Evolutionary conservation across 2,888 invertebrate species (phyloP), one percentile per base, ranked within the genome.

Genomic region (Platycheirus albimanus): DNA sequence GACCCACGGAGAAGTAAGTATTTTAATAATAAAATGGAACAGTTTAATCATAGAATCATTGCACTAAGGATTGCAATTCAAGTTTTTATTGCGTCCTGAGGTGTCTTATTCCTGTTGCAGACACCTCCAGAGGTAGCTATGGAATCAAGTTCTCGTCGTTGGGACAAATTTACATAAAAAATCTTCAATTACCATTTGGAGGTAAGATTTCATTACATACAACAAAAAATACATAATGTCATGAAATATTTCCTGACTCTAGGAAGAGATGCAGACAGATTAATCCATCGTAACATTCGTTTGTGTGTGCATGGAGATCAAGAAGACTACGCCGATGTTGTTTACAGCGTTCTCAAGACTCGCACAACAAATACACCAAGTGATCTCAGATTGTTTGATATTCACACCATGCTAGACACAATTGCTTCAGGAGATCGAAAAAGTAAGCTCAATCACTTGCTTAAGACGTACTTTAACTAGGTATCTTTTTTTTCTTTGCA

Each of bases 311-410:
- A 41, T 17, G 94, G 92, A 84, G 97, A 98, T 90, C 19, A 36
- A 11, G 94, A 92, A 84, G 97, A 98, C 90, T 98, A 97, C 91
- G 96, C 96, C 0, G 95, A 95, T 85, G 94, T 95, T 17, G 95
- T 96, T 0, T 95, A 93, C 88, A 93, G 92, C 87, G 93, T 97
- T 3, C 90, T 98, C 84, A 93, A 93, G 84, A 92, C 92, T 41
- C 92, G 93, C 79, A 89, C 93, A 20, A 87, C 86, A 49, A 88
- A 86, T 85, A 88, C 67, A 83, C 86, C 90, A 7, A 92, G 93
- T 61, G 89, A 88, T 28, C 89, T 96, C 49, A 94, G 93, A 0
- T 91, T 98, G 30, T 92, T 92, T 19, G 93, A 96, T 74, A 92
- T 98, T 0, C 97, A 98, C 88, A 89, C 91, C 0, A 92, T 94